phyloP scores from a whole-genome alignment of 1,140 invertebrate species.

The Leptinotarsa undecemlineata region DNA sequence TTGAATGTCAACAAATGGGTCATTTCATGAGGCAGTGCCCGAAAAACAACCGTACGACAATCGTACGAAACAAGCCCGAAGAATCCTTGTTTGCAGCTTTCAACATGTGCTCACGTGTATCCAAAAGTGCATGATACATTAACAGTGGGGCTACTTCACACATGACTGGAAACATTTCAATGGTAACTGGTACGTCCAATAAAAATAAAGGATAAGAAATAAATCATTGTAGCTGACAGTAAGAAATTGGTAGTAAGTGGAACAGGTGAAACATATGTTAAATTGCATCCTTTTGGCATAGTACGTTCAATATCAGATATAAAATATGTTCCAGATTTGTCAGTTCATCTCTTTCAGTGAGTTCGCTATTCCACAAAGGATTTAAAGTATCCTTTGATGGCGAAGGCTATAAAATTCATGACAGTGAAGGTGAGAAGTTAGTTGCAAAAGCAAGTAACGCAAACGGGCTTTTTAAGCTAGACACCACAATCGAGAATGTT shows the following conservation, averaged over 20 bases:
- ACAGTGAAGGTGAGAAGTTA: conserved; percentile 26
- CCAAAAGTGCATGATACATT: conserved; percentile 31
- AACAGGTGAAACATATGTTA: conserved; percentile 21
- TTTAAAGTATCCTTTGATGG: conserved; percentile 28
- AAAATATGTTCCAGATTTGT: conserved; percentile 34
- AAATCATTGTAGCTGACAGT: conserved; percentile 31
- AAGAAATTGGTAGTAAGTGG: conserved; percentile 12
- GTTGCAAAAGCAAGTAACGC: conserved; percentile 31
- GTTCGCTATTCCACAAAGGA: conserved; percentile 30
- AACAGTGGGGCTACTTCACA: conserved; percentile 37
- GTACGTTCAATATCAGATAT: conserved; percentile 26
- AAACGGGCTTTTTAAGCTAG: conserved; percentile 27
- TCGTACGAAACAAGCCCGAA: not conserved
- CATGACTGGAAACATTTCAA: conserved; percentile 31
- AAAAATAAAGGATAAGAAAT: conserved; percentile 23
- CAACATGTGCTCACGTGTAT: not conserved
- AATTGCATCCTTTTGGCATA: conserved; percentile 18
- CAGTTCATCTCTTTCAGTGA: conserved; percentile 37
- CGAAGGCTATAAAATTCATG: conserved; percentile 26
- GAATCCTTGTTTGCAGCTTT: conserved; percentile 22
- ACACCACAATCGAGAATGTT: conserved; percentile 1
- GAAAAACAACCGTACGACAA: not conserved
- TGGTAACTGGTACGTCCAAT: conserved; percentile 15
- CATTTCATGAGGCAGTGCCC: conserved; percentile 39
- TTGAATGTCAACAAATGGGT: conserved; percentile 32